Base-by-base conservation (phyloP, 2,113 vertebrate species). In the Holacanthus passer region DNA sequence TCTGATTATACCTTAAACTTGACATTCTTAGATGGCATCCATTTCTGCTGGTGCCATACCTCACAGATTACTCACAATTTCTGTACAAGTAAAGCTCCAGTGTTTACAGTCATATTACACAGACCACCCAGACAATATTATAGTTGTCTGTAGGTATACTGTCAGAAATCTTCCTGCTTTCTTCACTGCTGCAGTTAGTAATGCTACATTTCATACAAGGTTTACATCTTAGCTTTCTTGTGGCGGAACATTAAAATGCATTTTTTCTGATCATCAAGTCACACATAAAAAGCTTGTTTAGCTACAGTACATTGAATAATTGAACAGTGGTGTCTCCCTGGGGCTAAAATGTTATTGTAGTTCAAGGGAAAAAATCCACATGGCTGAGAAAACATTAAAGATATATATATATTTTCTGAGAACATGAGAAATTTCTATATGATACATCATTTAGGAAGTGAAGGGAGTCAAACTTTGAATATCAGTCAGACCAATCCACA, bases 1-100 rank as follows among this genome's bases (percentile, higher is more conserved):
- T 90, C 82, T 87, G 83, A 87, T 85, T 85, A 88, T 71, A 77
- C 70, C 78, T 79, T 81, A 76, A 77, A 83, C 58, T 65, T 81
- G 53, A 84, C 66, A 82, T 82, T 83, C 79, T 85, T 74, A 79
- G 43, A 88, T 70, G 70, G 83, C 63, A 77, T 52, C 71, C 59
- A 68, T 77, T 81, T 83, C 64, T 63, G 29, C 48, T 62, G 27
- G 56, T 76, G 67, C 32, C 39, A 58, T 68, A 66, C 52, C 16
- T 78, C 39, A 47, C 52, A 22, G 47, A 11, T 48, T 52, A 69
- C 20, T 79, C 29, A 56, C n/a, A 77, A 19, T 67, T 37, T 70
- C 10, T 70, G 45, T n/a, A 24, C 68, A 66, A 52, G 20, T 2
- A 19, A 78, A 9, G n/a, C 47, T 37, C 37, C 22, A 37, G 13